Base-by-base conservation (phyloP, 2,888 invertebrate genomes). In the Andrena haemorrhoa region DNA sequence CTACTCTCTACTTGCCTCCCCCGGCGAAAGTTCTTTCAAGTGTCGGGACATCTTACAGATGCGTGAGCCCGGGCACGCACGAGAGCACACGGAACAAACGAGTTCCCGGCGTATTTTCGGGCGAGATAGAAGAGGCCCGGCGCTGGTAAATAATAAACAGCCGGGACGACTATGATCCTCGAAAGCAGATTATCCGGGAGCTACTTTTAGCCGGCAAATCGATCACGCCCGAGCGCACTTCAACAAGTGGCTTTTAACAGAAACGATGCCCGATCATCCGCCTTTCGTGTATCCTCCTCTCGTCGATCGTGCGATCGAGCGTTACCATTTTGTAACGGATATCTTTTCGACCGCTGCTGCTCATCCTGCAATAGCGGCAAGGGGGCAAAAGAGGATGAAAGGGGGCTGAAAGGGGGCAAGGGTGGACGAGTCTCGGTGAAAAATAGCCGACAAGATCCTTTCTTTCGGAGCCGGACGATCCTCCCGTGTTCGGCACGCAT, bases 211-310 rank as follows among this genome's bases (percentile, higher is more conserved):
- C 89, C 88, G 89, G 88, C 88, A 87, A 91, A 93, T 93, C 89
- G 91, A 90, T 91, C 88, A 92, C 90, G 93, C 92, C 89, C 92
- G 92, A 91, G 88, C 90, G 92, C 89, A 91, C 84, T 89, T 84
- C 87, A 92, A 92, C 93, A 92, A 93, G 92, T 92, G 91, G 89
- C 92, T 91, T 91, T 92, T 91, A 90, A 91, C 91, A 86, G 89
- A 88, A 84, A 88, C 87, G 86, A 73, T 78, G 68, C 33, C 81
- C 80, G 84, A 87, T 87, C 76, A 86, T 84, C 84, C 78, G 76
- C 78, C 75, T 29, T 66, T 75, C 70, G 60, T 29, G 72, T 70
- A 76, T 78, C 84, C 49, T 68, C 20, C 35, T 75, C 70, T 75
- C 70, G 65, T 83, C 78, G 87, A 90, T 87, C 88, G 86, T 86